Evolutionary conservation across 2,888 invertebrate species (phyloP).

Genomic region (Oscheius sp.): DNA sequence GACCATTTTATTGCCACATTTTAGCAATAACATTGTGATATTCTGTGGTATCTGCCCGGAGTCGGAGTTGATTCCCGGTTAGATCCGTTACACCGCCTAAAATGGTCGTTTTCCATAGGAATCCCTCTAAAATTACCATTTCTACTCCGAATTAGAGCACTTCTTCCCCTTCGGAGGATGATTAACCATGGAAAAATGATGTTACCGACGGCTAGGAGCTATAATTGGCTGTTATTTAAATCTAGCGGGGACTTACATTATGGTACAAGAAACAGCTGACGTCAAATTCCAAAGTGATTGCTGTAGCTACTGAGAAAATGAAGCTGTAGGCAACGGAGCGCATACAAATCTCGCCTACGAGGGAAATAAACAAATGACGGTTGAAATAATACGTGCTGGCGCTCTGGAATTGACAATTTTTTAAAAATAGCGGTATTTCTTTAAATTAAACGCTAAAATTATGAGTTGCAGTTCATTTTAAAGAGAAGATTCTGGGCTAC

Average conservation of each 20-base stretch:
- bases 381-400: conserved; percentile 1
- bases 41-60: background rate
- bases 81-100: background rate
- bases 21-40: background rate
- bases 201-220: conserved; percentile 5
- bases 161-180: background rate
- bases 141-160: too few relatives aligned
- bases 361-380: background rate
- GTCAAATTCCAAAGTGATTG: background rate
- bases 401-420: background rate
- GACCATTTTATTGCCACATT: conserved; percentile 4
- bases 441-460: too few relatives aligned
- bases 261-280: background rate
- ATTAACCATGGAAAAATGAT: background rate
- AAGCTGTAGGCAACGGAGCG: background rate
- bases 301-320: background rate
- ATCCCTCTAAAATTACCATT: too few relatives aligned
- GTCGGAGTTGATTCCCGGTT: background rate
- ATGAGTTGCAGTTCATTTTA: too few relatives aligned
- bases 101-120: background rate
- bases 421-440: too few relatives aligned
- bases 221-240: background rate
- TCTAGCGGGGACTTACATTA: background rate
- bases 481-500: too few relatives aligned
- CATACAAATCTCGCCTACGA: background rate